Evolutionary conservation across 2,113 vertebrate species (phyloP), one percentile per base, ranked within the genome.

Genomic region (Hippocampus zosterae): DNA sequence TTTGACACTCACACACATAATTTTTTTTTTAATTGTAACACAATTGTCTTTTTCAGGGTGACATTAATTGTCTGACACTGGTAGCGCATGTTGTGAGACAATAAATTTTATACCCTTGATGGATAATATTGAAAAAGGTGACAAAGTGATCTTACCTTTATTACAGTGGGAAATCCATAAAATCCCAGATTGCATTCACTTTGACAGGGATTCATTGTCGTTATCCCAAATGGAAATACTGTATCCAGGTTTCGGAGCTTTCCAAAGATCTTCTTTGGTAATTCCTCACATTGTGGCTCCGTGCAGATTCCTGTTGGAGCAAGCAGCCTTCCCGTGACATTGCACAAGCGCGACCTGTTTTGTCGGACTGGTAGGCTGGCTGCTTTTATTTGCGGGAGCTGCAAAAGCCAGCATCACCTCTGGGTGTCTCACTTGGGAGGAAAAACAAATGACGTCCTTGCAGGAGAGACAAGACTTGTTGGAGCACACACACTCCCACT

Each of bases 321-420:
- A 60, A 62, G 59, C 67, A 67, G 78, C 76, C 73, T 75, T 55
- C 15, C 65, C 33, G 48, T 71, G 1, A 3, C 64, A 16, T 67
- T 73, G 78, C 84, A 67, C 79, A 68, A 78, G 59, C 70, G 2
- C 29, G 70, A 71, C 60, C 59, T 77, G 67, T 82, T 64, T 67
- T 15, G 2, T 64, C 52, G 5, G 23, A 9, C 60, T 25, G 65
- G 33, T 6, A 0, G 0, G 25, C 68, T 18, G 52, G 41, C 65
- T 73, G 74, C 67, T 82, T 89, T 81, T 87, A 90, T 84, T 82
- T 46, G 5, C 18, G 15, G 6, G 67, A 52, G 57, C 80, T 88
- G 86, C 83, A 78, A 0, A 41, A 0, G 67, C 66, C 52, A 57
- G 2, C 61, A 3, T 23, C 2, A 40, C 86, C 88, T 85, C 77